Percentiles rank a stretch among this genome's conserved stretches.
Conservation (phyloP, 92 coral and sea anemone genomes). For the Umimayanthus chanpuru region DNA sequence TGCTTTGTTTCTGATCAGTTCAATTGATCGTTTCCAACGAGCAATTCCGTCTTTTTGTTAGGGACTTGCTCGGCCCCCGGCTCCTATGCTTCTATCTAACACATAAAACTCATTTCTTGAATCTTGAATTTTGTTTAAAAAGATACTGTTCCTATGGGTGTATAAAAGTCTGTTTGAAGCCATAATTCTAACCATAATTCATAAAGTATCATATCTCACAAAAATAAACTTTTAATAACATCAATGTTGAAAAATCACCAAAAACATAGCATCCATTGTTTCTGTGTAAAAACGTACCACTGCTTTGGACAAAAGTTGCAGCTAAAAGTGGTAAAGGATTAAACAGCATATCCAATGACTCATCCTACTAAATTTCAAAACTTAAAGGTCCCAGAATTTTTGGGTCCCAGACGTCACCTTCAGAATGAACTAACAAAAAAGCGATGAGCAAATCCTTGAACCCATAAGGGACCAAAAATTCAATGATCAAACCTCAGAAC, state of each 20-base stretch:
- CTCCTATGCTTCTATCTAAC: too few relatives aligned
- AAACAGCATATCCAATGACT: not conserved
- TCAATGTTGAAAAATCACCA: not conserved
- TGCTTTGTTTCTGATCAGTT: too few relatives aligned
- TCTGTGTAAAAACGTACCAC: too few relatives aligned
- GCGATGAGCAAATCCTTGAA: not conserved
- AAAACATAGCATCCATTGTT: not conserved
- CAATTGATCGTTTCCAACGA: too few relatives aligned
- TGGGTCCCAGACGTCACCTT: not conserved
- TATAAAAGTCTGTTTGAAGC: not conserved
- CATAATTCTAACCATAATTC: too few relatives aligned
- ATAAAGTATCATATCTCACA: not conserved
- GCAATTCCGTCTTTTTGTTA: too few relatives aligned
- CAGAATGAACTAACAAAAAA: not conserved
- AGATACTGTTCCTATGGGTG: too few relatives aligned
- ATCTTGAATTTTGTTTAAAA: too few relatives aligned
- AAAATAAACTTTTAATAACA: too few relatives aligned
- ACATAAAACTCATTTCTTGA: not conserved
- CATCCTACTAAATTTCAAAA: not conserved
- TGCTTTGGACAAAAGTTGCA: too few relatives aligned
- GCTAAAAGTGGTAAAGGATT: too few relatives aligned
- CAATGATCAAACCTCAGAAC: not conserved
- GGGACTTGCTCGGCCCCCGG: too few relatives aligned
- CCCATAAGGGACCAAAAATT: not conserved
- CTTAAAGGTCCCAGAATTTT: not conserved